Base-by-base conservation (phyloP, 2,888 invertebrate species). In the Vesta saturnalis region DNA sequence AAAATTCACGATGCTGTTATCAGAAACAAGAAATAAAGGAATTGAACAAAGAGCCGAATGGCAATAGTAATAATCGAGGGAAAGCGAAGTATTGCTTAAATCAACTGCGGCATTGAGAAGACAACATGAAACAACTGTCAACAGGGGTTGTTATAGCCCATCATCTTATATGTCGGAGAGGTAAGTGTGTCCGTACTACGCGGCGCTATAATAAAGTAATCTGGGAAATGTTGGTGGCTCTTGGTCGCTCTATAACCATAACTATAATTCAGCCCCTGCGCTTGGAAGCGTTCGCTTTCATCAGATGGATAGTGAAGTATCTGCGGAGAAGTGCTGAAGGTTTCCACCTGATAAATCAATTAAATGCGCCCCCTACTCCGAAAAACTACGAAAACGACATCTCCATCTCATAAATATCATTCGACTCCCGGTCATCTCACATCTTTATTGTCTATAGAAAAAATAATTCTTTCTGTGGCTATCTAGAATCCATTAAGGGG, bases 331-430 rank as follows among this genome's bases (percentile, higher is more conserved):
- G 73, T 76, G 74, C 74, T 73, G 67, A 62, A 71, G 73, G 74
- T 81, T 83, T 82, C 82, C 82, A 83, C 82, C 82, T 82, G 82
- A 82, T 83, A 82, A 82, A 82, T 82, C 82, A 82, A 82, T 82
- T 80, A 80, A 76, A 77, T 46, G 54, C 68, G 56, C 64, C 62
- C 64, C 62, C 65, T 49, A 14, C 65, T 52, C 61, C 68, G 54
- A 65, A 35, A 58, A 65, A 67, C 71, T 63, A 64, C 61, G 64
- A 67, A 69, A 77, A 76, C 76, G 74, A 74, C 73, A 64, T 73
- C 74, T 70, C 74, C 72, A 74, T 60, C 70, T 75, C 74, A 80
- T 80, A 79, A 80, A 80, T 79, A 77, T 72, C 68, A 52, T 68
- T 75, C 72, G 69, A 63, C 67, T 72, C 74, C 70, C 72, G 72